phyloP scores from a whole-genome alignment of 2,888 invertebrate genomes.

The Lagria hirta region DNA sequence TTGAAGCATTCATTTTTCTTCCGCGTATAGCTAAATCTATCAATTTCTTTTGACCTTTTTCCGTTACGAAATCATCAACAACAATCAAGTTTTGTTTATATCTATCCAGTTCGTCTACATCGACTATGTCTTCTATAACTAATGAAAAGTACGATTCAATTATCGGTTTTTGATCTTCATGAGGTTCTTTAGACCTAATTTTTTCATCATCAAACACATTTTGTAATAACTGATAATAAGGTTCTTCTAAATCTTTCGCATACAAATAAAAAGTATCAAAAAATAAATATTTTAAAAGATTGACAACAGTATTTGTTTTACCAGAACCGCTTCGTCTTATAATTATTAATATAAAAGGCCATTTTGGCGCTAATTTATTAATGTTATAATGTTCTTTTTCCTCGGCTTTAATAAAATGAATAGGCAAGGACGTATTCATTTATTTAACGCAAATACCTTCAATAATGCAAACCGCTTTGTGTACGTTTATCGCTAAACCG shows the following conservation, averaged over 20 bases:
- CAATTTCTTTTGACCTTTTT: neutral
- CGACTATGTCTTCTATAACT: constrained; percentile 11
- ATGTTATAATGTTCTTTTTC: constrained; percentile 5
- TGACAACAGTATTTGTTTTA: constrained; percentile 5
- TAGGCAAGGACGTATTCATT: constrained; percentile 5
- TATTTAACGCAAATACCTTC: constrained; percentile 7
- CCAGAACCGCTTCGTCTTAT: constrained; percentile 7
- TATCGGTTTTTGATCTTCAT: no score
- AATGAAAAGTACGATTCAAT: constrained; percentile 9
- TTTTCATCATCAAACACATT: constrained; percentile 10
- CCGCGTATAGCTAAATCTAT: neutral
- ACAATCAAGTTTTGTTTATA: constrained; percentile 7
- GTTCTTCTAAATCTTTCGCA: constrained; percentile 6
- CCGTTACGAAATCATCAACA: constrained; percentile 5
- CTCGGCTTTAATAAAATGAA: constrained; percentile 7
- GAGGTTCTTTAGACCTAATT: no score
- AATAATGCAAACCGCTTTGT: no score
- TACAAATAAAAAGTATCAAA: constrained; percentile 6
- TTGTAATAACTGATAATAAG: constrained; percentile 6
- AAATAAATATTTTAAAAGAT: constrained; percentile 8
- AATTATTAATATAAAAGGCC: constrained; percentile 7
- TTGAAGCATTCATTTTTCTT: no score
- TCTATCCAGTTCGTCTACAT: constrained; percentile 8
- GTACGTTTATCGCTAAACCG: no score
- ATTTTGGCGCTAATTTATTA: constrained; percentile 7